phyloP scores from a whole-genome alignment of 1,140 invertebrate genomes.

The Lerema accius region DNA sequence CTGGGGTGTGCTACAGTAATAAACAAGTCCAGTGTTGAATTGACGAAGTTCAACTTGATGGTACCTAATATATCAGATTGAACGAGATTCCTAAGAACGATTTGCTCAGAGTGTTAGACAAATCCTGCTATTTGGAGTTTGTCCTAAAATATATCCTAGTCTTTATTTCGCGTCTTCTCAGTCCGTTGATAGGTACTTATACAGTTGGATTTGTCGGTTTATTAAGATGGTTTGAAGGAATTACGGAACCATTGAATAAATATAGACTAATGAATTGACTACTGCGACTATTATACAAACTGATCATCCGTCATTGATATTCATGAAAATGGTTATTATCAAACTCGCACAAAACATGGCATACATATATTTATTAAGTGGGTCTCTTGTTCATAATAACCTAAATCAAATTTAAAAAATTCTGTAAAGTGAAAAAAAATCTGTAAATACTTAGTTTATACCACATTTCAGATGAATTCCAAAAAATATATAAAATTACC shows the following conservation, averaged over 20 bases:
- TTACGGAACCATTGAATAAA: too few species aligned
- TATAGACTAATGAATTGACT: too few species aligned
- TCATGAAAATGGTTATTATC: too few species aligned
- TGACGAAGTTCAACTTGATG: conserved; percentile 39
- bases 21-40: conserved; percentile 42
- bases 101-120: conserved; percentile 11
- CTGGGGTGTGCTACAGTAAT: conserved; percentile 38
- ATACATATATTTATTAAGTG: too few species aligned
- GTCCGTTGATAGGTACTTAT: not conserved
- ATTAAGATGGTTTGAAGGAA: not conserved
- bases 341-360: too few species aligned
- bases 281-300: too few species aligned
- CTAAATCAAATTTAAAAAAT: too few species aligned
- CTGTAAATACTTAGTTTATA: too few species aligned
- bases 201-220: not conserved
- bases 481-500: not conserved
- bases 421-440: too few species aligned
- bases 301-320: too few species aligned
- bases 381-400: too few species aligned
- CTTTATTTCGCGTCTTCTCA: not conserved
- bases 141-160: not conserved
- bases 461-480: too few species aligned
- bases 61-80: conserved; percentile 30
- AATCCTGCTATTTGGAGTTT: not conserved
- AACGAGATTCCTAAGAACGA: conserved; percentile 23